Evolutionary conservation across 2,797 vertebrate genomes (phyloP), one percentile per base, ranked within the genome.

Genomic region (Alexandromys oeconomus): DNA sequence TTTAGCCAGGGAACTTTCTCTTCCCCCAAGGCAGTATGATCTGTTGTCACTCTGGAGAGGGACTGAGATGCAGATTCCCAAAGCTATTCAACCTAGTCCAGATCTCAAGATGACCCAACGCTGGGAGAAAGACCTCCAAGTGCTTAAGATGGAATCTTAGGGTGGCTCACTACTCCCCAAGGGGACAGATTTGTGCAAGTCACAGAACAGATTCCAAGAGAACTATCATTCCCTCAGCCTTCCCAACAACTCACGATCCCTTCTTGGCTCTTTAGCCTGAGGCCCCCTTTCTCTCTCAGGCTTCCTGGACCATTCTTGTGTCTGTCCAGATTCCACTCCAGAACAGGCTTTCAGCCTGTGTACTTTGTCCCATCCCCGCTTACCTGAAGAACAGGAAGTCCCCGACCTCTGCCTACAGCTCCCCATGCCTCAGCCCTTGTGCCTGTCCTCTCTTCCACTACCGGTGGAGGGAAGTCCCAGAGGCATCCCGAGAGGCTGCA

Each of bases 391-490:
- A n/a, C 27, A 10, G 21, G 23, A 59, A 12, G n/a, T 13, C 17
- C 6, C 2, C 5, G 2, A 1, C 73, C 40, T 5, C 34, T 3
- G 23, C 27, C 31, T 85, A 5, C 2, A 3, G 3, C n/a, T 11
- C 19, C 27, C 54, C 23, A 0, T 4, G 11, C 61, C 40, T 73
- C 21, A 10, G 51, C 2, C 48, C 46, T 69, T 57, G 9, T 29
- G 2, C 13, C 85, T 12, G 23, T 37, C 40, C 54, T 13, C 34
- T 43, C 23, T 71, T 40, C 19, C 59, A 15, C 40, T 13, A 5
- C 57, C 13, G 48, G 90, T 21, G 25, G 43, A 59, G 29, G 43
- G 11, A 6, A 69, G 54, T n/a, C 54, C 76, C 34, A 31, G 21
- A 0, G 79, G 15, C 71, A 19, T 87, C 87, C 40, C 15, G 14